These are phyloP conservation scores for Notoglanidium macrostoma DNA, from an alignment of 2,797 vertebrate species.

Conservation along the genomic window DNA sequence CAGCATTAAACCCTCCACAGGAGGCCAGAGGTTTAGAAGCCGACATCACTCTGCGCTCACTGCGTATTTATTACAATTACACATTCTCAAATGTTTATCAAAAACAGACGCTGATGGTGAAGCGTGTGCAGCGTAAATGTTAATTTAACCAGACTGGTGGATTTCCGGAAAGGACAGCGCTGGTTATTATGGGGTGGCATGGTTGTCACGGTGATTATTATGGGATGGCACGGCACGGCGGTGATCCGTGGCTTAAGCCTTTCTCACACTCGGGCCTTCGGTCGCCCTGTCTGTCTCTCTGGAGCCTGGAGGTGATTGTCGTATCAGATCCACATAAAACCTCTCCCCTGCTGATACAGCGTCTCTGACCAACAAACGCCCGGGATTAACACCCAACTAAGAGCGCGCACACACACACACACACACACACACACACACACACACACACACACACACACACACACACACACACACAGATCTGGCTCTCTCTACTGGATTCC, in stretches of 20 bases:
- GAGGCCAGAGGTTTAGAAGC: background rate
- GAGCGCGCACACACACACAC: background rate
- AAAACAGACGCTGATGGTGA: background rate
- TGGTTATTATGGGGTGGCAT: background rate
- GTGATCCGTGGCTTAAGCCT: constrained; percentile 42
- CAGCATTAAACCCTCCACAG: background rate
- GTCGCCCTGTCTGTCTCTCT: constrained; percentile 31
- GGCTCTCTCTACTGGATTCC: constrained; percentile 37
- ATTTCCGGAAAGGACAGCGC: background rate
- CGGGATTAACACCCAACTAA: constrained; percentile 51
- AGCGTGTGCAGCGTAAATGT: background rate
- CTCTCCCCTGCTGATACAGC: constrained; percentile 54
- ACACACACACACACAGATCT: constrained; percentile 12
- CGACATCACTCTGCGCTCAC: background rate
- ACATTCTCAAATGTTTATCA: background rate
- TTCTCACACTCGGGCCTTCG: background rate
- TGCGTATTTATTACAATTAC: background rate
- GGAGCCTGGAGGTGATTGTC: constrained; percentile 56
- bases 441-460: constrained; percentile 1
- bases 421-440: background rate
- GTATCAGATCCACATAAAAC: constrained; percentile 32
- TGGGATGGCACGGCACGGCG: background rate
- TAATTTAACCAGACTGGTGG: background rate
- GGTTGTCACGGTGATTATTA: constrained; percentile 10
- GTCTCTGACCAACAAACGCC: constrained; percentile 45